These are phyloP conservation scores for Heliangelus exortis DNA, from an alignment of 2,797 vertebrate genomes.

Conservation along the genomic window DNA sequence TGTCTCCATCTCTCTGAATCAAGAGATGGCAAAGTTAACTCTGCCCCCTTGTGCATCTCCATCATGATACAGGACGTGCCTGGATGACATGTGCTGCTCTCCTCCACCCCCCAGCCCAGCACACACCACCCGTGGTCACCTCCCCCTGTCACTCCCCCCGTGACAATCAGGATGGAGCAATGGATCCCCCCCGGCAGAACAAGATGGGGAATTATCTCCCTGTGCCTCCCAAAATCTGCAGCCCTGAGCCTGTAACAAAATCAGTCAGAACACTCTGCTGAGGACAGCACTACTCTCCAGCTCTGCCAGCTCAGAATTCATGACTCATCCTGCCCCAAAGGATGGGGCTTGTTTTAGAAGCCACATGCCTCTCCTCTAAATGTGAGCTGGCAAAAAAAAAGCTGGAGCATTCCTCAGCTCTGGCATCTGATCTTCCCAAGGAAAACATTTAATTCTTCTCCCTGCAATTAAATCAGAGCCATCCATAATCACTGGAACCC, in stretches of 20 bases:
- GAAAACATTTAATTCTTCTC: not conserved
- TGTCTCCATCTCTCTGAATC: not conserved
- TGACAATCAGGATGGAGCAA: too few species aligned
- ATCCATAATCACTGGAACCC: not conserved
- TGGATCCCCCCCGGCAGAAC: rapidly evolving
- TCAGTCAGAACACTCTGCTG: not conserved
- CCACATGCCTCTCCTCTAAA: not conserved
- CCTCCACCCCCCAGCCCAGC: not conserved
- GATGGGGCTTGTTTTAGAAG: not conserved
- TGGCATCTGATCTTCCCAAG: not conserved
- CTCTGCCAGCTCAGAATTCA: not conserved
- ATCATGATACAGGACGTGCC: not conserved
- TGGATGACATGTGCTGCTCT: not conserved
- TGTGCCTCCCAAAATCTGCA: not conserved
- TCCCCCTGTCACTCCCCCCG: too few species aligned
- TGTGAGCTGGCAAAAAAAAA: not conserved
- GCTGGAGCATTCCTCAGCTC: not conserved
- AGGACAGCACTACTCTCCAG: not conserved
- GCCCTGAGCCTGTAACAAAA: not conserved
- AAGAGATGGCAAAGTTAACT: not conserved
- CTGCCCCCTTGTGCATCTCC: not conserved
- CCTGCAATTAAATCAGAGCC: not conserved
- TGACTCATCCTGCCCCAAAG: not conserved
- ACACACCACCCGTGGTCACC: rapidly evolving
- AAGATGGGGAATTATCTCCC: not conserved